phyloP scores from a whole-genome alignment of 2,797 vertebrate genomes.

The Hippopotamyrus pictus region DNA sequence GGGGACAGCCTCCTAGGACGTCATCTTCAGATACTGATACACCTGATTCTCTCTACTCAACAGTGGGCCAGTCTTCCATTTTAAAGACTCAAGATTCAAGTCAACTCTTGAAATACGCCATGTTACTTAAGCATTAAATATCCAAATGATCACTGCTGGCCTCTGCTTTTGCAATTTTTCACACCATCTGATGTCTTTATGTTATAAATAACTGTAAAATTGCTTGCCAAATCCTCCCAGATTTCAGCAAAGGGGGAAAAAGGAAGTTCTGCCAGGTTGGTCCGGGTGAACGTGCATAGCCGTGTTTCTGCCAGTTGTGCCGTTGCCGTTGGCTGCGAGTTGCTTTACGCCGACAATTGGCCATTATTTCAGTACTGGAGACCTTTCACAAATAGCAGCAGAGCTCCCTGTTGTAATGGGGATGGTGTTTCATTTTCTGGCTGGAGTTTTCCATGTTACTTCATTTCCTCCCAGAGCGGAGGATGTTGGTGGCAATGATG shows the following conservation, averaged over 20 bases:
- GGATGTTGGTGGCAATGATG: constrained; percentile 55
- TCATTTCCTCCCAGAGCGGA: constrained; percentile 60
- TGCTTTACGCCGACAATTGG: constrained; percentile 36
- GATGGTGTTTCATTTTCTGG: constrained; percentile 44
- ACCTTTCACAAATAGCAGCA: constrained; percentile 47
- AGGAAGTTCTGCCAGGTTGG: constrained; percentile 42
- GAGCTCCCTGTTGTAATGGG: constrained; percentile 28
- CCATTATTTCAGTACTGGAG: constrained; percentile 45
- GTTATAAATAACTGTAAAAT: not conserved
- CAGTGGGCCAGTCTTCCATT: not conserved
- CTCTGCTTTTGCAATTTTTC: not conserved
- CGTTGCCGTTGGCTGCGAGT: constrained; percentile 27
- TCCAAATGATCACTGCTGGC: not conserved
- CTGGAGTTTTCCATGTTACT: constrained; percentile 56
- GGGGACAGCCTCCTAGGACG: not conserved
- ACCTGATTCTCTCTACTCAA: not conserved
- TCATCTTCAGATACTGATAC: not conserved
- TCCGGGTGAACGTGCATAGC: constrained; percentile 9
- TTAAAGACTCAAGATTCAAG: not conserved
- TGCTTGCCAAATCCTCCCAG: not conserved
- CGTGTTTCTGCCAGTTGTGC: constrained; percentile 24
- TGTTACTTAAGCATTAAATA: not conserved
- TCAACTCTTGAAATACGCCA: not conserved
- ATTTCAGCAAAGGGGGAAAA: not conserved
- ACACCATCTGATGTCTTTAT: not conserved